Evolutionary conservation across 2,888 invertebrate genomes (phyloP).

Genomic region (Lacanobia wlatinum): DNA sequence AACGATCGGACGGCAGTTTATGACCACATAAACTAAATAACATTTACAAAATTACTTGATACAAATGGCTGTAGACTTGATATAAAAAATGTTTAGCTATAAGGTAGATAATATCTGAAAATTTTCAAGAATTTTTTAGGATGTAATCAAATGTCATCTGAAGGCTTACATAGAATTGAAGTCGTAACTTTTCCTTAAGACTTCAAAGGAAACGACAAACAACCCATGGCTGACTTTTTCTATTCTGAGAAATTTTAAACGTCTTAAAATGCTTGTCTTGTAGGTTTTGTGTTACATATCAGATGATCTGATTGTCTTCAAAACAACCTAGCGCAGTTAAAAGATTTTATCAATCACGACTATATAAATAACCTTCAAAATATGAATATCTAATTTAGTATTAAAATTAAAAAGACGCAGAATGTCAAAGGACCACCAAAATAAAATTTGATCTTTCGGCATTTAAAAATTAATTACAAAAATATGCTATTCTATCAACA

Average conservation of each 20-base stretch:
- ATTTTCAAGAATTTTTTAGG: not conserved
- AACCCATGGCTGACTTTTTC: constrained; percentile 21
- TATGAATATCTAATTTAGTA: constrained; percentile 25
- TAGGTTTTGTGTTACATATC: constrained; percentile 13
- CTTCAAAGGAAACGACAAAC: constrained; percentile 11
- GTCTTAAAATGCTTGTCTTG: not conserved
- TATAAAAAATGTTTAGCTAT: not conserved
- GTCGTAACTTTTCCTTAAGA: constrained; percentile 22
- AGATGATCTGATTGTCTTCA: constrained; percentile 48
- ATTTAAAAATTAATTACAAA: constrained; percentile 26
- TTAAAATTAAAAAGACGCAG: not conserved
- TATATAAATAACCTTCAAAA: constrained; percentile 30
- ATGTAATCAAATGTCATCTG: constrained; percentile 33
- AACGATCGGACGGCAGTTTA: constrained; percentile 14
- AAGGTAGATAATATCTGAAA: not conserved
- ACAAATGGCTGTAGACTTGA: not conserved
- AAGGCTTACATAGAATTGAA: constrained; percentile 4
- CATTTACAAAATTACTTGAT: not conserved
- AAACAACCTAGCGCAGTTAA: constrained; percentile 10
- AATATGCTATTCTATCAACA: constrained; percentile 15
- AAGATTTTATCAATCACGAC: constrained; percentile 51
- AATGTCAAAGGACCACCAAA: constrained; percentile 33
- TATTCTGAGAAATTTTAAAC: constrained; percentile 35
- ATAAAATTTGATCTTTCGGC: constrained; percentile 11
- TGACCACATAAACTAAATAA: constrained; percentile 7